Evolutionary conservation across 1,140 invertebrate genomes (phyloP), one percentile per base, ranked within the genome.

Genomic region (Eciton burchellii): DNA sequence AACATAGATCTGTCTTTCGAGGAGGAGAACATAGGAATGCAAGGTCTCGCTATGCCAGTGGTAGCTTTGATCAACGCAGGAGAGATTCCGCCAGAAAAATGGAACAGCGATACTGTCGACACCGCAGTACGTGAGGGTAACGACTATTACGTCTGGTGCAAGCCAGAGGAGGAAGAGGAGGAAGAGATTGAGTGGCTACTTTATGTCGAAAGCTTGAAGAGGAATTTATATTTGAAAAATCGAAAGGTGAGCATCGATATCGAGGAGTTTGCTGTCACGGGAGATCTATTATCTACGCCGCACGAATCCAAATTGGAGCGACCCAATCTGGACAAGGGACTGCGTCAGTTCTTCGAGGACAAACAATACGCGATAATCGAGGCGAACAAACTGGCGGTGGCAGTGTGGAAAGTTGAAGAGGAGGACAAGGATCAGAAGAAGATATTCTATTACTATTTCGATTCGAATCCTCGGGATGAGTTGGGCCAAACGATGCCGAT

Each of bases 371-470:
- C 91, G 5, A 79, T 93, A 19, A 4, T 93, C 6, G 89, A 93
- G 35, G 29, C 81, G 16, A 84, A 84, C 16, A 71, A 86, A 29
- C 14, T 89, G n/a, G 81, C 57, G 0, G 73, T 91, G 1, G 91
- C 90, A 0, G 83, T 92, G 2, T 93, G 92, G 92, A 93, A 91
- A 62, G 81, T 60, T 0, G 88, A 91, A 16, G 89, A 93, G n/a
- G 89, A 92, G 21, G 84, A 84, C 41, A 87, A 82, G 21, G 84
- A 90, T 19, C 84, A 79, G 14, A 71, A 74, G 0, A 84, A 86
- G 19, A 84, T 57, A 3, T 62, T 83, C 9, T 93, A 92, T 24
- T 93, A 93, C 35, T 84, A 87, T 3, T 93, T 92, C 29, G 88
- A 92, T 72, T 73, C 90, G 1, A 90, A 92, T 74, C 90, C 92